Evolutionary conservation across 2,113 vertebrate genomes (phyloP).

Genomic region (Carassius carassius): DNA sequence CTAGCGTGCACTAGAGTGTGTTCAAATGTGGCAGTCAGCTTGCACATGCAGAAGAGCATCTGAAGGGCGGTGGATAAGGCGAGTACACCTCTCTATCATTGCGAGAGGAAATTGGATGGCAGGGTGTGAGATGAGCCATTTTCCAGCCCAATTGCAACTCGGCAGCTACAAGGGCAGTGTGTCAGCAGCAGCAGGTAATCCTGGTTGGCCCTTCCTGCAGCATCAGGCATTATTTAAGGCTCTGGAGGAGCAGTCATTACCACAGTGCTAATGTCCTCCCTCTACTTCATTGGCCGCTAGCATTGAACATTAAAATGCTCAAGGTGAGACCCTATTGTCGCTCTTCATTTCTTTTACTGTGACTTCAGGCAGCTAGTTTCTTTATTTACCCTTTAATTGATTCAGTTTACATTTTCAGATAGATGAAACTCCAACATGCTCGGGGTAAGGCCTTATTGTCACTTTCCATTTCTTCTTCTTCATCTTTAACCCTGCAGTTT

Average conservation of each 20-base stretch:
- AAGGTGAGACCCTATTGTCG: conserved; percentile 48
- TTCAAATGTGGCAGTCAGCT: conserved; percentile 25
- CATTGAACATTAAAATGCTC: conserved; percentile 51
- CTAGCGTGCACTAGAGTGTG: background rate
- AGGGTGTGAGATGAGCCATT: conserved; percentile 68
- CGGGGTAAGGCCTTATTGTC: background rate
- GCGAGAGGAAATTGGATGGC: conserved; percentile 60
- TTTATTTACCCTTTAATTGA: conserved; percentile 12
- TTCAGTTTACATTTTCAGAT: background rate
- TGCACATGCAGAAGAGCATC: conserved; percentile 55
- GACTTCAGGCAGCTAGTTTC: background rate
- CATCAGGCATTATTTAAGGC: conserved; percentile 70
- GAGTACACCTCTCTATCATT: conserved; percentile 57
- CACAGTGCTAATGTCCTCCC: conserved; percentile 67
- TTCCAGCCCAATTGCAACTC: conserved; percentile 69
- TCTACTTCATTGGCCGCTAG: conserved; percentile 50
- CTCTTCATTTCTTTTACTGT: conserved; percentile 11
- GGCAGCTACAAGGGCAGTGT: conserved; percentile 59
- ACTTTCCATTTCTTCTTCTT: background rate
- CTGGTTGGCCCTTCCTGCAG: conserved; percentile 57
- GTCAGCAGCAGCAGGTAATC: conserved; percentile 65
- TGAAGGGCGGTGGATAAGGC: conserved; percentile 69
- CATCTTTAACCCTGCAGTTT: too few relatives aligned
- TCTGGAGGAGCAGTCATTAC: conserved; percentile 70
- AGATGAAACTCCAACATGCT: background rate